These are phyloP conservation scores for Eupithecia tripunctaria DNA, from an alignment of 2,888 invertebrate genomes.

Conservation along the genomic window DNA sequence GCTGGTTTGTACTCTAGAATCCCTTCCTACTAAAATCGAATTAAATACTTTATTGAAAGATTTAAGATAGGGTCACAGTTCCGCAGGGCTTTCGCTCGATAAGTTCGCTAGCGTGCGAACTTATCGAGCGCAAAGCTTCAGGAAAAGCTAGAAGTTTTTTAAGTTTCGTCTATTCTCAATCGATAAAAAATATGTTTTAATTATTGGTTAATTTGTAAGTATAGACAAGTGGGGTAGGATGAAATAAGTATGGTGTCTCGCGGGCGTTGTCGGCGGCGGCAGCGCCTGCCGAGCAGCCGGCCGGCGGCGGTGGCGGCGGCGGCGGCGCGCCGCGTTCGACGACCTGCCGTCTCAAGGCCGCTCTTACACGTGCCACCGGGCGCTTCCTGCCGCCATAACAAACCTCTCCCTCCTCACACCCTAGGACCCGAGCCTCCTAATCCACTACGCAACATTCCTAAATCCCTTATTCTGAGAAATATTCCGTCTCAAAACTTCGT, in stretches of 20 bases:
- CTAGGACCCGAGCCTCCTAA: conserved; percentile 48
- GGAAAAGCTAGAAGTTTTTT: not conserved
- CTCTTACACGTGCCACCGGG: conserved; percentile 79
- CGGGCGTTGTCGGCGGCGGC: conserved; percentile 61
- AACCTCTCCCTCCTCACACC: conserved; percentile 72
- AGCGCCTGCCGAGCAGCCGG: conserved; percentile 44
- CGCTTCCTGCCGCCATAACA: conserved; percentile 82
- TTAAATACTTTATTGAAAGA: not conserved
- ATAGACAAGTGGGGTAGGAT: not conserved
- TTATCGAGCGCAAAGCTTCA: too few relatives aligned
- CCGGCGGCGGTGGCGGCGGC: conserved; percentile 29
- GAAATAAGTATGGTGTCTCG: conserved; percentile 58
- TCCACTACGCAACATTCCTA: conserved; percentile 43
- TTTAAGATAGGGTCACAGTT: too few relatives aligned
- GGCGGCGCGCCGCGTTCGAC: conserved; percentile 72
- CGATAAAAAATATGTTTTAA: not conserved
- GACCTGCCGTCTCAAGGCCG: conserved; percentile 82
- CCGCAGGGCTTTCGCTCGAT: not conserved
- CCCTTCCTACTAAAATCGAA: not conserved
- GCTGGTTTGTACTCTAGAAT: not conserved
- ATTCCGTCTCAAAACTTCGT: conserved; percentile 24
- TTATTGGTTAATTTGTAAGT: not conserved
- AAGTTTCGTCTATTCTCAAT: not conserved
- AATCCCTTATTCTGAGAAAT: conserved; percentile 48
- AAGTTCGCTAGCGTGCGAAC: too few relatives aligned